A percentile compares a stretch with the other conserved stretches of the same genome.
These are phyloP conservation scores for Chloroceryle inda DNA, from an alignment of 2,797 vertebrate genomes.

Conservation along the genomic window DNA sequence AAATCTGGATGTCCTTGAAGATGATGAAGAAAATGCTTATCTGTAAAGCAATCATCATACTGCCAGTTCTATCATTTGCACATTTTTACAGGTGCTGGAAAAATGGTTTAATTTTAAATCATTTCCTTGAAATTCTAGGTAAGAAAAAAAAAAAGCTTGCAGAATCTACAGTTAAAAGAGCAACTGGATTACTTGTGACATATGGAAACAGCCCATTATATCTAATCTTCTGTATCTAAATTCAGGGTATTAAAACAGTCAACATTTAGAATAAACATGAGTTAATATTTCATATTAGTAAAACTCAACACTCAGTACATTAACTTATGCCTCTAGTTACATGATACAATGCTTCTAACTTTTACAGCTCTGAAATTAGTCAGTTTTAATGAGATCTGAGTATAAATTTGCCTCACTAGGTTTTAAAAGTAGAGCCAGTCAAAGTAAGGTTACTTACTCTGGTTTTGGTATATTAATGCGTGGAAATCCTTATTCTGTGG, in stretches of 20 bases:
- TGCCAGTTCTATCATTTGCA: constrained; percentile 89
- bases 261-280: constrained; percentile 19
- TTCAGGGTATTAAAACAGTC: constrained; percentile 32
- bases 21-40: constrained; percentile 90
- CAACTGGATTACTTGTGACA: constrained; percentile 5
- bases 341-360: neutral
- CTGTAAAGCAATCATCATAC: constrained; percentile 94
- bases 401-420: neutral
- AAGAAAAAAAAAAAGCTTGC: constrained; percentile 59
- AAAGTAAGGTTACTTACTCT: neutral
- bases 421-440: neutral
- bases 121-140: constrained; percentile 53
- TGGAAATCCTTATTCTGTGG: neutral
- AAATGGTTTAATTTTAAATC: constrained; percentile 80
- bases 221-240: constrained; percentile 34
- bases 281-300: constrained; percentile 21
- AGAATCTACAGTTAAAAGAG: constrained; percentile 55
- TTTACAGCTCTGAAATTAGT: constrained; percentile 8
- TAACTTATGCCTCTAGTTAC: neutral
- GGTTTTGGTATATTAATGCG: neutral
- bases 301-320: neutral
- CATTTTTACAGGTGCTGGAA: constrained; percentile 86
- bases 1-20: constrained; percentile 95
- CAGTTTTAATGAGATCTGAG: neutral
- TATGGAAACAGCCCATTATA: constrained; percentile 11